Evolutionary conservation across 1,140 invertebrate genomes (phyloP), one percentile per base, ranked within the genome.

Genomic region (Callitettix versicolor): DNA sequence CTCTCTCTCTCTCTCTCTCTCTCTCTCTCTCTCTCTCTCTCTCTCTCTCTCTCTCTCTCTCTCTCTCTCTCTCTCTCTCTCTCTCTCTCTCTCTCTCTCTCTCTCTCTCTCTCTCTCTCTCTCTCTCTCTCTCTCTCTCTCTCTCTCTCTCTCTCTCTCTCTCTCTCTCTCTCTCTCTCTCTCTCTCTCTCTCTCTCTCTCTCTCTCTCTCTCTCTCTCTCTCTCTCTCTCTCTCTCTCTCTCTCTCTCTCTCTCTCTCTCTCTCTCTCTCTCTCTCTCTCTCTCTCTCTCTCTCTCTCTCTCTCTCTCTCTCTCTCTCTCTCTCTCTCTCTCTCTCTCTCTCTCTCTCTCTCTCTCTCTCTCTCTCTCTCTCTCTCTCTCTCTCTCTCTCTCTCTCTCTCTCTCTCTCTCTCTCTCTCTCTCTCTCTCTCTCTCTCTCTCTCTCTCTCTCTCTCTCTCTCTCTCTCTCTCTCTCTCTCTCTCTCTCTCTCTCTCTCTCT

Each of bases 31-130:
- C 26, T 50, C 51, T 41, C 40, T 53, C 14, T 53, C 51, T 53
- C 51, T 41, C 21, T 53, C 34, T 53, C 40, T 40, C 21, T 41
- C 40, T 42, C 40, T 42, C 6, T 41, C 34, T 53, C 36, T 53
- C 36, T 24, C 51, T 42, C 51, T 53, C 6, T 53, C 51, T 53
- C 34, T 53, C 36, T 53, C 51, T 24, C 36, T 53, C 36, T 53
- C 34, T 53, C 51, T 41, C 36, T 42, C 51, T 53, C 36, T 42
- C 21, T 42, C 51, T 41, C 51, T 41, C 18, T 53, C 51, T 53
- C 34, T 53, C 36, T 53, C 40, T 42, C 34, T 53, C 21, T 53
- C 51, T 53, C 51, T 53, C 18, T 53, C 51, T 53, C 51, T 53
- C 36, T 42, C 51, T 53, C 51, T 53, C 36, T 41, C 34, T 41